These are phyloP conservation scores for Aldrovandia affinis DNA, from an alignment of 2,797 vertebrate species.

Conservation along the genomic window DNA sequence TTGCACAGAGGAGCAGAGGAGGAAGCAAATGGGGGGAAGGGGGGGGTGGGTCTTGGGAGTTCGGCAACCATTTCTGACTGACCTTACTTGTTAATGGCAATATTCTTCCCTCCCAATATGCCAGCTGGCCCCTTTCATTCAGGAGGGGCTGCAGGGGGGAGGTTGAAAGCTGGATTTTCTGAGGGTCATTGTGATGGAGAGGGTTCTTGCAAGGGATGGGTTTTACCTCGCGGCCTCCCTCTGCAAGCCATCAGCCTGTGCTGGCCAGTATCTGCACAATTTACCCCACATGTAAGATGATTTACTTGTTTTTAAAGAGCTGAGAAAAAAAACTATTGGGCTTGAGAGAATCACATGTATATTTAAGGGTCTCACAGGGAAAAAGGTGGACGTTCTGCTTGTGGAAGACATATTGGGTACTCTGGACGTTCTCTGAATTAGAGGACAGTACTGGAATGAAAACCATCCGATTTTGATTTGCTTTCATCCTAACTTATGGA, in stretches of 20 bases:
- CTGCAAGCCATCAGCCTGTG: not conserved
- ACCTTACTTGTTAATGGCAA: not conserved
- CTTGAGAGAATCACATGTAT: not conserved
- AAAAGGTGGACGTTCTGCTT: not conserved
- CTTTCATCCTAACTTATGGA: not conserved
- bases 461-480: not conserved
- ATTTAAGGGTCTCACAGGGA: not conserved
- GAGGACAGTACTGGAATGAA: not conserved
- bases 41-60: not conserved
- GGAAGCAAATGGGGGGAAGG: not conserved
- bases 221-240: not conserved
- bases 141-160: not conserved
- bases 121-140: too few relatives aligned
- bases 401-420: too few relatives aligned
- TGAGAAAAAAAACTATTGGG: not conserved
- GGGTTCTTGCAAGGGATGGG: not conserved
- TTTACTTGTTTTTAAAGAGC: not conserved
- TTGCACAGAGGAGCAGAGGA: not conserved
- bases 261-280: not conserved
- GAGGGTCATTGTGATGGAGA: not conserved
- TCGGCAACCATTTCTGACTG: not conserved
- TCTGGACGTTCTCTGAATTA: too few relatives aligned
- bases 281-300: not conserved
- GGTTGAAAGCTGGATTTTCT: not conserved
- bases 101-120: not conserved